Percentiles rank a stretch among this genome's conserved stretches.
These are phyloP conservation scores for Sylvia borin DNA, from an alignment of 2,797 vertebrate genomes.

Conservation along the genomic window DNA sequence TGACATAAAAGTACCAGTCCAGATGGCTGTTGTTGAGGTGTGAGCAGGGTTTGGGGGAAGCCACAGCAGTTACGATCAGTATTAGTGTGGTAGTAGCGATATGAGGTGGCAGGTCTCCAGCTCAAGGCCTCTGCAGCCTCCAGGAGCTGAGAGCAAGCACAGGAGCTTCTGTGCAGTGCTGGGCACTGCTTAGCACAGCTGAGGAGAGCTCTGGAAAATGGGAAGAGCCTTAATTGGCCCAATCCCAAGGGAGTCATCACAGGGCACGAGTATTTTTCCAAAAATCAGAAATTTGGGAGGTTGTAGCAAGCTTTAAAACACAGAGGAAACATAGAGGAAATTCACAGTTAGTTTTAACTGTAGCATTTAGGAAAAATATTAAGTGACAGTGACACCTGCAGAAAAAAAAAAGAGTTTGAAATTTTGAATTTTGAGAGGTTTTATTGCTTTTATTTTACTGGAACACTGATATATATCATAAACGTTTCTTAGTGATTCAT, in stretches of 20 bases:
- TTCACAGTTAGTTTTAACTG: not conserved
- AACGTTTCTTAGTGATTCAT: conserved; percentile 17
- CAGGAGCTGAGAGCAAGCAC: not conserved
- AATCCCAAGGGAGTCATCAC: accelerated
- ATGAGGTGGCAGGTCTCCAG: conserved; percentile 53
- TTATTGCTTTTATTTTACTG: not conserved
- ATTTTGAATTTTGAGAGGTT: not conserved
- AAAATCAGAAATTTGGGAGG: not conserved
- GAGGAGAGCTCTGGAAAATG: not conserved
- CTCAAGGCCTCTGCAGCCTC: not conserved
- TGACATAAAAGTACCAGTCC: not conserved
- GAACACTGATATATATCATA: not conserved
- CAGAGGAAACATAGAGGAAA: not conserved
- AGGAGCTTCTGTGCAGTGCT: not conserved
- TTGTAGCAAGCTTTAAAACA: not conserved
- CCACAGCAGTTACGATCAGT: not conserved
- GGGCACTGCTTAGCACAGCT: not conserved
- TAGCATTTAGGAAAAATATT: not conserved
- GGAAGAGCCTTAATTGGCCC: not conserved
- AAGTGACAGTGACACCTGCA: not conserved
- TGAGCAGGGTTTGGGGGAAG: not conserved
- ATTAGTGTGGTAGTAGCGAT: not conserved
- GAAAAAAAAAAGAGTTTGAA: not conserved
- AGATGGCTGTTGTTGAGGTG: not conserved
- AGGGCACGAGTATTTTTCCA: not conserved